Percentiles rank a stretch among this genome's conserved stretches.
Evolutionary conservation across 2,888 invertebrate species (phyloP).

Genomic region (Petrophora chlorosata): DNA sequence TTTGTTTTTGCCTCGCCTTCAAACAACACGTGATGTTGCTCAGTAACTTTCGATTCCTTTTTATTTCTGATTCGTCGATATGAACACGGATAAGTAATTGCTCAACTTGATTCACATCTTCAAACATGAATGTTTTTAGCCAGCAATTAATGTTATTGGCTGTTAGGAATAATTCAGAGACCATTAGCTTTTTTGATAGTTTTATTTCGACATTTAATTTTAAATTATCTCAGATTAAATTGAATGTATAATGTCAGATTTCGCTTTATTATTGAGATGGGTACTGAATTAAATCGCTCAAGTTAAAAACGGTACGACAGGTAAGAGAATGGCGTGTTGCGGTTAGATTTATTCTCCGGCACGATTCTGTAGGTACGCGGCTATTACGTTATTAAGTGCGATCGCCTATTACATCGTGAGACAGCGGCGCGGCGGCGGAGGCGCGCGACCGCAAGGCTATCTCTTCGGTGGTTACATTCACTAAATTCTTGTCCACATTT

Average conservation of each 20-base stretch:
- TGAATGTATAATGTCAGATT: too few species aligned
- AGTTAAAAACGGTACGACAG: constrained; percentile 27
- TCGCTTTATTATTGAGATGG: constrained; percentile 14
- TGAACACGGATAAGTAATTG: constrained; percentile 67
- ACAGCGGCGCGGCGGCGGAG: constrained; percentile 54
- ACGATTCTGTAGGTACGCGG: constrained; percentile 42
- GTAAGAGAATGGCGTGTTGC: constrained; percentile 34
- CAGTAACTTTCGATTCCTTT: constrained; percentile 59
- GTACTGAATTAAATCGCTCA: constrained; percentile 22
- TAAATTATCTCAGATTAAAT: constrained; percentile 15
- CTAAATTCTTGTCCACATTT: constrained; percentile 80
- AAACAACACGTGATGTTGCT: constrained; percentile 53
- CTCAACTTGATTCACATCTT: constrained; percentile 52
- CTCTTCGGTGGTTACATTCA: constrained; percentile 72
- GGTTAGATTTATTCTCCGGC: constrained; percentile 55
- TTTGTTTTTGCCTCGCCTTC: constrained; percentile 58
- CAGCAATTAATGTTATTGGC: constrained; percentile 38
- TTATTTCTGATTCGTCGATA: constrained; percentile 59
- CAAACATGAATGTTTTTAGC: constrained; percentile 39
- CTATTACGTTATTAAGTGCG: constrained; percentile 73
- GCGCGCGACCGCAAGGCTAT: constrained; percentile 66
- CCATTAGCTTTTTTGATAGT: constrained; percentile 27
- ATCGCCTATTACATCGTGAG: constrained; percentile 63
- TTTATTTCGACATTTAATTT: constrained; percentile 22
- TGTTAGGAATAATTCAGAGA: constrained; percentile 22